Base-by-base conservation (phyloP, 2,888 invertebrate genomes). In the Tachina fera region DNA sequence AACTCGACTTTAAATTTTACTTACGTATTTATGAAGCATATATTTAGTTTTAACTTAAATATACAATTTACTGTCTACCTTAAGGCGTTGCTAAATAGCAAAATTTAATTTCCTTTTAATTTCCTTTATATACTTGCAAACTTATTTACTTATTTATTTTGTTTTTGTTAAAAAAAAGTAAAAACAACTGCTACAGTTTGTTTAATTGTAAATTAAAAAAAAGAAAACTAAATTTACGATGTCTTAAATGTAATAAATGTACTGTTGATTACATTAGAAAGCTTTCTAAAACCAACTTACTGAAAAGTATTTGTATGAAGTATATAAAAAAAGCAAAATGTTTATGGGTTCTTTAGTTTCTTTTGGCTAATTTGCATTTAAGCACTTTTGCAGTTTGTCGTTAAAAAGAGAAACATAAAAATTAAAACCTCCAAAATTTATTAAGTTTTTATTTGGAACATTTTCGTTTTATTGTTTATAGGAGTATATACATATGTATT, bases 41-140 rank as follows among this genome's bases (percentile, higher is more conserved):
- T 60, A 8, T n/a, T 60, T 6, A 31, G 9, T 11, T 39, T 39
- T 60, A 14, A 60, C n/a, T n/a, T 60, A 31, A 31, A 39, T 60
- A 60, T n/a, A 11, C 39, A 60, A 39, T n/a, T 39, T 60, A 9
- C 9, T 16, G 22, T 5, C 43, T 22, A 45, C 14, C 43, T 56
- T 43, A 19, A 19, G 41, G 19, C 13, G 13, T 65, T 22, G n/a
- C 10, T 67, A 9, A 22, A 31, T 67, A 22, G 31, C n/a, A 67
- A 72, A 67, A 80, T n/a, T 47, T 80, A 67, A 80, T 80, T 80
- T 80, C 80, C 80, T 80, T 74, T 74, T 74, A 58, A 80, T 80
- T 74, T 80, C 80, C 74, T 49, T 43, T 60, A 67, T 22, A 9
- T 63, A 31, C 5, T 31, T 31, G 0, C 3, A 31, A 3, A 31